phyloP scores from a whole-genome alignment of 1,140 invertebrate genomes.

The Hylaeus volcanicus region DNA sequence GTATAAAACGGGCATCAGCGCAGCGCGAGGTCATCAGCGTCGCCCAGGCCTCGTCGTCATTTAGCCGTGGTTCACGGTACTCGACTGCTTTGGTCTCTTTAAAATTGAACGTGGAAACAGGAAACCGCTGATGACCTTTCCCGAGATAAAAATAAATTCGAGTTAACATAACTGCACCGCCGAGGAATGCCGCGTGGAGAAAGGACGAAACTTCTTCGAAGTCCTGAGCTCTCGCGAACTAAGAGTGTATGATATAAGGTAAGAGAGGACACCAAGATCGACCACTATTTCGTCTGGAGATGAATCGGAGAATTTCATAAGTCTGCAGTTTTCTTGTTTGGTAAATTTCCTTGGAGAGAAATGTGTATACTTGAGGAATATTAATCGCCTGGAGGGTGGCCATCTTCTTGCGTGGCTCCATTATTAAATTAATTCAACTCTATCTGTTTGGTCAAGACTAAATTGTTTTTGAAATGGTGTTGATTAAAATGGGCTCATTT shows the following conservation, averaged over 20 bases:
- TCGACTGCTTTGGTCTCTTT: slow-evolving; percentile 29
- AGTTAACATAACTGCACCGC: slow-evolving; percentile 16
- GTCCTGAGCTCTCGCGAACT: background rate
- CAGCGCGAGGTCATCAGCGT: slow-evolving; percentile 27
- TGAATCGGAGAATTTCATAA: too few relatives aligned
- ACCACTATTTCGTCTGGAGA: too few relatives aligned
- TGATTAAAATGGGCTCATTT: too few relatives aligned
- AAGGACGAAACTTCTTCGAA: background rate
- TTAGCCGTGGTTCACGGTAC: background rate
- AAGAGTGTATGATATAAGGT: too few relatives aligned
- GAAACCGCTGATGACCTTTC: background rate
- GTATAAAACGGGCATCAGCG: slow-evolving; percentile 59
- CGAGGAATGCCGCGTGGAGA: background rate
- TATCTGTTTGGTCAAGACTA: too few relatives aligned
- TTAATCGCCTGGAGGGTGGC: too few relatives aligned
- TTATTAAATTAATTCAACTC: too few relatives aligned
- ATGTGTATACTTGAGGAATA: too few relatives aligned
- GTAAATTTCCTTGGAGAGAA: too few relatives aligned
- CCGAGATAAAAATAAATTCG: background rate
- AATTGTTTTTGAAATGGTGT: too few relatives aligned
- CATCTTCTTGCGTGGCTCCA: too few relatives aligned
- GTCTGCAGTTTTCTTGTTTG: too few relatives aligned
- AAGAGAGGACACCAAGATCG: background rate
- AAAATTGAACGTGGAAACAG: slow-evolving; percentile 52
- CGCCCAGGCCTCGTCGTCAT: slow-evolving; percentile 8